phyloP scores from a whole-genome alignment of 2,888 invertebrate species.

The Alsophila aescularia region DNA sequence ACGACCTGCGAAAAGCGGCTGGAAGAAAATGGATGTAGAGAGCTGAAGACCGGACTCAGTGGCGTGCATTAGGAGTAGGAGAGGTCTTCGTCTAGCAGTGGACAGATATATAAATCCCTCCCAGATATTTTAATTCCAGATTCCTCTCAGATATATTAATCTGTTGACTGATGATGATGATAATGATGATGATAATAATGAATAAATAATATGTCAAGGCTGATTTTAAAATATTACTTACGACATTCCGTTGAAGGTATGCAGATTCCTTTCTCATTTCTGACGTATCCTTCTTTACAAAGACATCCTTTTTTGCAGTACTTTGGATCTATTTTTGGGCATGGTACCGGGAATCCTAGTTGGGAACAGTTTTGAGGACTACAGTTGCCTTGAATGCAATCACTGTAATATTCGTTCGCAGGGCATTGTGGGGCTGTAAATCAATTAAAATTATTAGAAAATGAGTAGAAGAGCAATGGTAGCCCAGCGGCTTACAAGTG shows the following conservation, averaged over 20 bases:
- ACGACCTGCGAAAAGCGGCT: too few relatives aligned
- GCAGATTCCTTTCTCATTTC: constrained; percentile 41
- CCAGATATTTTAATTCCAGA: too few relatives aligned
- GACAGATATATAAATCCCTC: too few relatives aligned
- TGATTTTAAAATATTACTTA: constrained; percentile 10
- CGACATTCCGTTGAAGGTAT: constrained; percentile 32
- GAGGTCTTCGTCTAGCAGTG: too few relatives aligned
- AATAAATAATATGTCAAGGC: too few relatives aligned
- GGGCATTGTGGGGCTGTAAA: constrained; percentile 36
- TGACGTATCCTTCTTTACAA: constrained; percentile 40
- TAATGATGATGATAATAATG: background rate
- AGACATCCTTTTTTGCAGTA: constrained; percentile 41
- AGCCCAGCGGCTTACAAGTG: too few relatives aligned
- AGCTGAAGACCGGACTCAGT: too few relatives aligned
- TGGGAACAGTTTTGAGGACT: constrained; percentile 41
- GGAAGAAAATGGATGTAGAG: too few relatives aligned
- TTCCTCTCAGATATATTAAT: too few relatives aligned
- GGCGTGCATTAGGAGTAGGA: too few relatives aligned
- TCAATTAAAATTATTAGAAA: background rate
- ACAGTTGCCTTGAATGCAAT: constrained; percentile 40
- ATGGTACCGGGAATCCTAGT: constrained; percentile 39
- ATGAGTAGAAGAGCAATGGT: too few relatives aligned
- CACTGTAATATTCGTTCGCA: constrained; percentile 39
- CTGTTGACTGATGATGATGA: too few relatives aligned
- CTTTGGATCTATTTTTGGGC: constrained; percentile 30